Percentiles rank a stretch among this genome's conserved stretches.
phyloP scores from a whole-genome alignment of 2,113 vertebrate species.

The Oreamnos americanus region DNA sequence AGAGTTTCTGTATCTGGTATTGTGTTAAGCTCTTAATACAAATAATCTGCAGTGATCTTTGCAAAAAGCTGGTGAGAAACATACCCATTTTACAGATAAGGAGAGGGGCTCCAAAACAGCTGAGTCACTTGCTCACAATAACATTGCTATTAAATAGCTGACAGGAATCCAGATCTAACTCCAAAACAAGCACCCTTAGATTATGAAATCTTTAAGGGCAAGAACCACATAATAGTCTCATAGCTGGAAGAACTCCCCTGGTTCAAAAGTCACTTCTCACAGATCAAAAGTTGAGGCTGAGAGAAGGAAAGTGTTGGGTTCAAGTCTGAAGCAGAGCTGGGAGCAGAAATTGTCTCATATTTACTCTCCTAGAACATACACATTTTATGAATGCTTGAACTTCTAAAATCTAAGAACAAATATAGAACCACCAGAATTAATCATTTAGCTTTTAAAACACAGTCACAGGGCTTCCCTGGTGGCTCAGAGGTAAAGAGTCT shows the following conservation, averaged over 20 bases:
- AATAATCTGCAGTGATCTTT: background rate
- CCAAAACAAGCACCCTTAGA: background rate
- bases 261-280: background rate
- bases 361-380: background rate
- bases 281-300: background rate
- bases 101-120: background rate
- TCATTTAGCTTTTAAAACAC: background rate
- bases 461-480: background rate
- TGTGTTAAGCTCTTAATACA: background rate
- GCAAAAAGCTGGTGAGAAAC: background rate
- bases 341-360: background rate
- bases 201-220: background rate
- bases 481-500: background rate
- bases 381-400: background rate
- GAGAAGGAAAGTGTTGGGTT: background rate
- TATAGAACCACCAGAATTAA: background rate
- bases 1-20: background rate
- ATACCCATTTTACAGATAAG: background rate
- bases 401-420: background rate
- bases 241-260: background rate
- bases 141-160: background rate
- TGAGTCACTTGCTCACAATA: background rate
- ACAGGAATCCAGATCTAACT: background rate
- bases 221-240: background rate
- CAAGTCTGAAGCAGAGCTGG: background rate